Base-by-base conservation (phyloP, 35 echinoderm and acorn worm species). In the Patiria miniata region DNA sequence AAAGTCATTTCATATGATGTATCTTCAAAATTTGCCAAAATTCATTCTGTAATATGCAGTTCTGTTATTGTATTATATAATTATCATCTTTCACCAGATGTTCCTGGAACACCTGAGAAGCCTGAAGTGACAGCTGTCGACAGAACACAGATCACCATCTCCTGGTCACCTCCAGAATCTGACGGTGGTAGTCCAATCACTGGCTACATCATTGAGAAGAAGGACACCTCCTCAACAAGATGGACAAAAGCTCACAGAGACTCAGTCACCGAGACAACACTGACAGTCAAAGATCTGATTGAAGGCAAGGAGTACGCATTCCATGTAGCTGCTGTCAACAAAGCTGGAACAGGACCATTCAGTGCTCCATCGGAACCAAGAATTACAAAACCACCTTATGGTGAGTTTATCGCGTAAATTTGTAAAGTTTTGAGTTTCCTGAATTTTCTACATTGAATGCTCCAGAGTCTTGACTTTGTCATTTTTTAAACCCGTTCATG, bases 331-430 rank as follows among this genome's bases (percentile, higher is more conserved):
- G 92, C 92, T 85, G 87, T 89, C 51, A 93, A 93, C 60, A 83
- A 84, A 36, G 92, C 92, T 42, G 92, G 92, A 53, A 52, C 84
- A 1, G 92, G 92, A 36, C 80, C 80, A 87, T 89, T 36, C 78
- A 89, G 82, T 39, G 92, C 81, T 54, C 89, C 92, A 30, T 60
- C 84, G 9, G 83, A 76, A 52, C 92, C 92, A 29, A 83, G 65
- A 38, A 84, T 79, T 34, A 87, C 92, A 44, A 94, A 89, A 73
- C 92, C 87, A 54, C 92, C 92, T 44, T 94, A 89, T 94, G 92
- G 92, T 94, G 80, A 85, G 86, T 36, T 58, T 33, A 5, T 51
- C 78, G 40, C 14, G 19, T 33, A 52, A 42, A 2, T 22, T 80
- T 42, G 8, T 23, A 37, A 21, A 39, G 29, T 78, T 78, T 78